Base-by-base conservation (phyloP, 2,888 invertebrate species). In the Dromius quadrimaculatus region DNA sequence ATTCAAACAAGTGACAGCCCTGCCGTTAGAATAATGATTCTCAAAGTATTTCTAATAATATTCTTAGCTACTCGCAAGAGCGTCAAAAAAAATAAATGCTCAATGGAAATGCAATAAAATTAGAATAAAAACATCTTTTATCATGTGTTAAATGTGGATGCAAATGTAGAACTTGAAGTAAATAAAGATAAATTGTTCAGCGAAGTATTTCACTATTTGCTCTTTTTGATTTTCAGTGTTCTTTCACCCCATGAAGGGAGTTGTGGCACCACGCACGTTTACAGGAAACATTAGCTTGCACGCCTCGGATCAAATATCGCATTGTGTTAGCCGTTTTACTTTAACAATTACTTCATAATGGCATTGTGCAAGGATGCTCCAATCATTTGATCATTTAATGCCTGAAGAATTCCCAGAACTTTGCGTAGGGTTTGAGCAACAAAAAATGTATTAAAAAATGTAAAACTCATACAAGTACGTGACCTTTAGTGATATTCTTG, bases 261-360 rank as follows among this genome's bases (percentile, higher is more conserved):
- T 6, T 41, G 4, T 2, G 11, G 13, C 41, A 41, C 38, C 41
- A 41, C 38, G 50, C 20, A 34, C 45, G 65, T 65, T 65, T 63
- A 57, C 38, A 66, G 66, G 66, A 66, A 66, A 66, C 57, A 66
- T 66, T 54, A 66, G 36, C 54, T 54, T 47, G 23, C 57, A 65
- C 22, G 41, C 34, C 23, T 23, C 34, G 41, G 17, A 66, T 66
- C 66, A 41, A 28, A 66, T 66, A 15, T 54, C 66, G 19, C 23
- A 66, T 66, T 66, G 66, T 54, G 38, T 57, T 57, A 47, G 32
- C 50, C 65, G 43, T 64, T 47, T 47, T 43, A 20, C 22, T 65
- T 50, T 36, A 64, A 64, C 64, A 64, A 64, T 64, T 64, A 64
- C 64, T 45, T 34, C 64, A 45, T 64, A 64, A 64, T 64, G 47